These are phyloP conservation scores for Cosmopolites sordidus DNA, from an alignment of 2,888 invertebrate genomes.

Conservation along the genomic window DNA sequence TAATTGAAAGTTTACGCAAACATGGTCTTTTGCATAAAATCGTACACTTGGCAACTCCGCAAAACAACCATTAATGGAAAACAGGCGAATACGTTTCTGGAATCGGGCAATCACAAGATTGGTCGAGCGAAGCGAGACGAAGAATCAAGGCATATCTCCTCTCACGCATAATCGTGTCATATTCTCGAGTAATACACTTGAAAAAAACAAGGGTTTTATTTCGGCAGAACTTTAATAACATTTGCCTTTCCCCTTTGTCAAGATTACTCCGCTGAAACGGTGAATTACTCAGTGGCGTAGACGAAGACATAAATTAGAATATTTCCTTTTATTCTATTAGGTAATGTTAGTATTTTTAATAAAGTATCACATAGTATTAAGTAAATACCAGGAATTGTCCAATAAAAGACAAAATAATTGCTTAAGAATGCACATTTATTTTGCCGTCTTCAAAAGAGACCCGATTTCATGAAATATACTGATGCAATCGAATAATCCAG, in stretches of 20 bases:
- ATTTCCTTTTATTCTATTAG: no score
- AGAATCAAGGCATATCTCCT: constrained; percentile 28
- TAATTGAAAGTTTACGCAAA: constrained; percentile 28
- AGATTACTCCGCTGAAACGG: constrained; percentile 24
- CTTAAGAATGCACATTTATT: no score
- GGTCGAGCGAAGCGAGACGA: constrained; percentile 33
- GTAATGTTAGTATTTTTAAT: no score
- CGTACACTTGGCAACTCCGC: constrained; percentile 16
- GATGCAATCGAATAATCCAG: no score
- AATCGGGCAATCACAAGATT: constrained; percentile 49
- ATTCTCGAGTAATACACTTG: constrained; percentile 39
- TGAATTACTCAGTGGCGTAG: constrained; percentile 19
- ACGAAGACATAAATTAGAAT: no score
- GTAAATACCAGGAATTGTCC: no score
- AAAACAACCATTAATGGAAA: constrained; percentile 22
- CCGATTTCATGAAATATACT: no score
- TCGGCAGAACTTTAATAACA: constrained; percentile 36
- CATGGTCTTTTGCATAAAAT: constrained; percentile 26
- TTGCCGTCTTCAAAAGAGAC: no score
- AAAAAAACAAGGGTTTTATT: constrained; percentile 38
- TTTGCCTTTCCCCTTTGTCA: constrained; percentile 30
- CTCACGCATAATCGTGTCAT: constrained; percentile 48
- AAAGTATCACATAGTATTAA: no score
- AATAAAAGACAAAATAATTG: no score
- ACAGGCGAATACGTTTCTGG: constrained; percentile 29